Evolutionary conservation across 2,888 invertebrate genomes (phyloP).

Genomic region (Eristalis pertinax): DNA sequence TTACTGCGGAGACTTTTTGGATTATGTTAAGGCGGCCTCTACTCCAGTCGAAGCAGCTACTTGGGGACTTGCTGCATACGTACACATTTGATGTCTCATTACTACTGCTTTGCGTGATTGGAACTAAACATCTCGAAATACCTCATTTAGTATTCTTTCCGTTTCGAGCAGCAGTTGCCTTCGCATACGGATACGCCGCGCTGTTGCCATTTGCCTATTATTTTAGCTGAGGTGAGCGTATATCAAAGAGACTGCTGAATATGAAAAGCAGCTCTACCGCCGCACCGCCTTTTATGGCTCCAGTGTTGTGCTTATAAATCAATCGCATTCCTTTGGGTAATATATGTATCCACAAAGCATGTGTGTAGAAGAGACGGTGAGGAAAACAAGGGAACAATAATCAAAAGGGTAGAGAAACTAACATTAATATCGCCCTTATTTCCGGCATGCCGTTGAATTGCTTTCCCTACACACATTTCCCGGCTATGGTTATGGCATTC

Average conservation of each 20-base stretch:
- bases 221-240: neutral
- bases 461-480: neutral
- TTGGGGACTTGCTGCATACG: too few relatives aligned
- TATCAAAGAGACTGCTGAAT: neutral
- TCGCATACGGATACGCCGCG: neutral
- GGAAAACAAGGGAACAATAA: neutral
- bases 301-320: neutral
- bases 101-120: neutral
- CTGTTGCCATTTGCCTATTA: neutral
- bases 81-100: neutral
- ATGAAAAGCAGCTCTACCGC: neutral
- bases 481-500: neutral
- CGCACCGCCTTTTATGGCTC: neutral
- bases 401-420: conserved; percentile 6
- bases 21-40: neutral
- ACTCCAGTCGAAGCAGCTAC: neutral
- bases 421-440: conserved; percentile 16
- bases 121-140: neutral
- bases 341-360: neutral
- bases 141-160: neutral
- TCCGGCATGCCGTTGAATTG: neutral
- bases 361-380: neutral
- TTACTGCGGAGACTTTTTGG: too few relatives aligned
- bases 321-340: neutral
- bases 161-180: neutral